These are phyloP conservation scores for Brachyptera putata DNA, from an alignment of 2,888 invertebrate genomes.

Conservation along the genomic window DNA sequence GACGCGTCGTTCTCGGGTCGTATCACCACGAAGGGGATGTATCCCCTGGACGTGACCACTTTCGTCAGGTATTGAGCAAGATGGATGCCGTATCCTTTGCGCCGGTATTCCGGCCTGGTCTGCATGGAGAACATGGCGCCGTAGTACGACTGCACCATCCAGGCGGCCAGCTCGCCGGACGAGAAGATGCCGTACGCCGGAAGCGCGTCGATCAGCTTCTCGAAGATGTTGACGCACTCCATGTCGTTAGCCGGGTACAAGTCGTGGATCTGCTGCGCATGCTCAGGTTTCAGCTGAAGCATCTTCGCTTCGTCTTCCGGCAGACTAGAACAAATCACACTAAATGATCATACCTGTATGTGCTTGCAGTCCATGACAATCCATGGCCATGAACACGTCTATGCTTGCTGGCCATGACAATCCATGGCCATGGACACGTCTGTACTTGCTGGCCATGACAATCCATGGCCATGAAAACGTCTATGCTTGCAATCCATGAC, in stretches of 20 bases:
- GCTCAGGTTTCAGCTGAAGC: conserved; percentile 68
- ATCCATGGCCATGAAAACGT: too few species aligned
- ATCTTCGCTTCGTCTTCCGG: conserved; percentile 64
- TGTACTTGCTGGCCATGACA: not conserved
- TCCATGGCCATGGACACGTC: not conserved
- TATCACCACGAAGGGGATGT: conserved; percentile 82
- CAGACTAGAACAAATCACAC: conserved; percentile 49
- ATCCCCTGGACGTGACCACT: conserved; percentile 61
- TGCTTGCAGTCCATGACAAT: not conserved
- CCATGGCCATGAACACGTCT: not conserved
- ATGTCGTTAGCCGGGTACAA: conserved; percentile 85
- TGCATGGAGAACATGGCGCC: conserved; percentile 92
- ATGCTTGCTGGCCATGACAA: not conserved
- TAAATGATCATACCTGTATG: too few species aligned
- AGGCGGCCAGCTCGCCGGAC: conserved; percentile 71
- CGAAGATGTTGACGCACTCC: conserved; percentile 79
- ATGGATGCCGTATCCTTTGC: conserved; percentile 62
- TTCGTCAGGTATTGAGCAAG: conserved; percentile 64
- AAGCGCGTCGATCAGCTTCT: conserved; percentile 69
- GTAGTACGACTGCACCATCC: conserved; percentile 90
- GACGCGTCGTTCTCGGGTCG: conserved; percentile 84
- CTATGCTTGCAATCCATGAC: too few species aligned
- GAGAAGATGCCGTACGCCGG: conserved; percentile 74
- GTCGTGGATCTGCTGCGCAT: conserved; percentile 78
- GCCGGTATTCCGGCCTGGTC: conserved; percentile 63